A percentile compares a stretch with the other conserved stretches of the same genome.
Evolutionary conservation across 2,888 invertebrate genomes (phyloP).

Genomic region (Podabrus alpinus): DNA sequence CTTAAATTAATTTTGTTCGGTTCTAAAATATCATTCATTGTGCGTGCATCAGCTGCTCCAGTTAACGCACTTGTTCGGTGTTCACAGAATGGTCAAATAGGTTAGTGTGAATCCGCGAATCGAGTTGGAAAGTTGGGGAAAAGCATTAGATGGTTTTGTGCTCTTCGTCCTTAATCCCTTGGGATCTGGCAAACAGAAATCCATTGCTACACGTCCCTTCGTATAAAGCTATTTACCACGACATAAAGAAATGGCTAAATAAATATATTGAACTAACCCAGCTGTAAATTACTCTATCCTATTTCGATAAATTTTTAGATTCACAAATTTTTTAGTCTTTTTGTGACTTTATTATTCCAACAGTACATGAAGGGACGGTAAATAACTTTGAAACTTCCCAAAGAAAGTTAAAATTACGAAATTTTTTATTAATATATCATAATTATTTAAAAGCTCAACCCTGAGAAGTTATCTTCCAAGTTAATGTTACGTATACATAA

Average conservation of each 20-base stretch:
- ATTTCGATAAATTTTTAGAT: not conserved
- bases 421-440: not conserved
- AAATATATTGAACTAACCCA: constrained; percentile 18
- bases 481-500: not conserved
- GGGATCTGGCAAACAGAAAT: constrained; percentile 25
- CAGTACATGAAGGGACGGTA: not conserved
- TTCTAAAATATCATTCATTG: not conserved
- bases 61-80: constrained; percentile 29
- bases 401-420: not conserved
- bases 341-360: not conserved
- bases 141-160: constrained; percentile 13
- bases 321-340: not conserved
- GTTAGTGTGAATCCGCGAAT: constrained; percentile 17
- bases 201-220: constrained; percentile 18
- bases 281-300: constrained; percentile 16
- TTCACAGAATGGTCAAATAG: constrained; percentile 21
- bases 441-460: not conserved
- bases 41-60: constrained; percentile 23
- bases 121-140: constrained; percentile 14
- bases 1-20: constrained; percentile 8
- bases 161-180: constrained; percentile 15
- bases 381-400: not conserved
- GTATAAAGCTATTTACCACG: constrained; percentile 18
- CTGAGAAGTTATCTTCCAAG: not conserved
- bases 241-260: constrained; percentile 19